Percentiles rank a stretch among this genome's conserved stretches.
Evolutionary conservation across 2,113 vertebrate genomes (phyloP).

Genomic region (Burhinus bistriatus): DNA sequence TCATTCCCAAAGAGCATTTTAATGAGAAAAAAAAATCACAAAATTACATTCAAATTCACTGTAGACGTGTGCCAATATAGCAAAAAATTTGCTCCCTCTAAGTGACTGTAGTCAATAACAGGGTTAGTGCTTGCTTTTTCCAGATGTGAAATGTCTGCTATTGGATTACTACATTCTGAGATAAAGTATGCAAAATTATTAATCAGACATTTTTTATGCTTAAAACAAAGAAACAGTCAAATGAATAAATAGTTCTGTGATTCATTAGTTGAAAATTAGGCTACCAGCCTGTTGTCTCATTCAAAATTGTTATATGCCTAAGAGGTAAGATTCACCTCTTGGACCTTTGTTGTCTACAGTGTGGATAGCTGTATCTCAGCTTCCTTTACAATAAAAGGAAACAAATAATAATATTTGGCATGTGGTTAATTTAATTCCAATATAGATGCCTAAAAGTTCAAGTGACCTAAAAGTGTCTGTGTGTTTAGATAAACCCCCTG

Average conservation of each 20-base stretch:
- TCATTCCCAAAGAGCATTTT: neutral
- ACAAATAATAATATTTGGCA: neutral
- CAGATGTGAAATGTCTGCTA: neutral
- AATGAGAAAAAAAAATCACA: rapidly evolving
- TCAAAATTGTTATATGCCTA: neutral
- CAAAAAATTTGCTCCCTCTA: neutral
- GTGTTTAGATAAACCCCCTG: neutral
- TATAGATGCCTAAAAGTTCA: neutral
- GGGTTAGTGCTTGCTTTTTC: neutral
- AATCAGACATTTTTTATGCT: neutral
- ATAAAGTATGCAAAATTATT: neutral
- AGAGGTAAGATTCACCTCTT: neutral
- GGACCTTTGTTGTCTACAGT: neutral
- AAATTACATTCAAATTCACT: neutral
- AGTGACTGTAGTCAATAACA: neutral
- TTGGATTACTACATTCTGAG: neutral
- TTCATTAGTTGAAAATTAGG: neutral
- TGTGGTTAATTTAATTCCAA: neutral
- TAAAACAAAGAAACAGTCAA: neutral
- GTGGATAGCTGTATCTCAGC: neutral
- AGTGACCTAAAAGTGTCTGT: neutral
- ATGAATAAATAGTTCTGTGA: neutral
- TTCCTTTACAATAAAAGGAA: neutral
- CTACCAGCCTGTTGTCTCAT: neutral
- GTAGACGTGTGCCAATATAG: rapidly evolving